Evolutionary conservation across 1,140 invertebrate genomes (phyloP), one percentile per base, ranked within the genome.

Genomic region (Hydropsyche tenuis): DNA sequence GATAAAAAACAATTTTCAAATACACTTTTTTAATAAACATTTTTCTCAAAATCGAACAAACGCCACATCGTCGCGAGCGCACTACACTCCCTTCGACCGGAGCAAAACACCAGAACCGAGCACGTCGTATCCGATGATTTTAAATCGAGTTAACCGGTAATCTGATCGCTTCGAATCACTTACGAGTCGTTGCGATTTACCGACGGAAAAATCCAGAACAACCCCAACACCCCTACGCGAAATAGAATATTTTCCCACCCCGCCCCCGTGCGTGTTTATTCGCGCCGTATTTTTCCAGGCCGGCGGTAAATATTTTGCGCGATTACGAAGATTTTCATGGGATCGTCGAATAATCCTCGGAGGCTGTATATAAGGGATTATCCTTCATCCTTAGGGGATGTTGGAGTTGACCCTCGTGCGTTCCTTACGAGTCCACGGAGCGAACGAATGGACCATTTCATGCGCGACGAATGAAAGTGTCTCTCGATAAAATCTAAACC

Each of bases 121-220:
- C 18, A 14, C 23, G 60, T 63, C 27, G 60, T 25, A 63, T 37
- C 23, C 23, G 27, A 63, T 63, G 27, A 63, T 63, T 63, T 63
- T 63, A 63, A 63, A 63, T 63, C 27, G 60, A 63, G 60, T 63
- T 63, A 63, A 63, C 0, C 11, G 7, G 16, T 27, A 63, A 27
- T 63, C 23, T 3, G 60, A 63, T 63, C 48, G 20, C 6, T 53
- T 53, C 20, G 48, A 53, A 53, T 53, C 48, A 20, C 48, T 53
- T 53, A 53, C 16, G 7, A 9, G 16, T 53, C 48, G n/a, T 53
- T 20, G 48, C n/a, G 20, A 53, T 53, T 53, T 53, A 53, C 18
- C 14, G 16, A 53, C 18, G 6, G 20, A 16, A 53, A 53, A 20
- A 53, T 16, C 1, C 16, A 20, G 20, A 53, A 18, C 14, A 20